A percentile compares a stretch with the other conserved stretches of the same genome.
Evolutionary conservation across 2,888 invertebrate genomes (phyloP).

Genomic region (Atherix ibis): DNA sequence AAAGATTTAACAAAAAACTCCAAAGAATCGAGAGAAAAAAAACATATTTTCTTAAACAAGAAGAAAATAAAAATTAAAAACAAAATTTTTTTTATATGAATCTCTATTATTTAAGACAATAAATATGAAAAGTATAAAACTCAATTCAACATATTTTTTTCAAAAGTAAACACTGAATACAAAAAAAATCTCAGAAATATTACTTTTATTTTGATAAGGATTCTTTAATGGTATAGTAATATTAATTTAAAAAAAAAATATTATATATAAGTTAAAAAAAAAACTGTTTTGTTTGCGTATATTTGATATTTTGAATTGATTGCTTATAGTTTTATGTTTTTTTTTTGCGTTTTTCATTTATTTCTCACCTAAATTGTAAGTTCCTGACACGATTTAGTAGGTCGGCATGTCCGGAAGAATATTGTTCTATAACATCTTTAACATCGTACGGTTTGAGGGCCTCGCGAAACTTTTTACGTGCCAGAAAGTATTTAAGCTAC

Average conservation of each 20-base stretch:
- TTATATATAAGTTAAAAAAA: background rate
- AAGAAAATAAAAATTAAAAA: too few relatives aligned
- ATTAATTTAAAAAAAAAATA: background rate
- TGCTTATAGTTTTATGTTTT: background rate
- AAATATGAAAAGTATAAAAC: too few relatives aligned
- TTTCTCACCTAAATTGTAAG: conserved; percentile 61
- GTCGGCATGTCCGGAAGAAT: conserved; percentile 76
- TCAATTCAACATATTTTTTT: too few relatives aligned
- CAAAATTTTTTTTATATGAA: too few relatives aligned
- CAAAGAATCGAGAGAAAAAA: too few relatives aligned
- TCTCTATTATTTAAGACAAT: too few relatives aligned
- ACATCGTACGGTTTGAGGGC: conserved; percentile 87
- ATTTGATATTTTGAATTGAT: too few relatives aligned
- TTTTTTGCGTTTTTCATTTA: conserved; percentile 4
- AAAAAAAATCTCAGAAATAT: too few relatives aligned
- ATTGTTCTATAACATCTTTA: conserved; percentile 88
- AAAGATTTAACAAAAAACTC: too few relatives aligned
- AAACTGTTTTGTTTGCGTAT: background rate
- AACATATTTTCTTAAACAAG: too few relatives aligned
- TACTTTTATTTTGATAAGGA: too few relatives aligned
- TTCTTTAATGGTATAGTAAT: background rate
- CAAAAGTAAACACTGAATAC: too few relatives aligned
- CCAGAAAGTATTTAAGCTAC: conserved; percentile 76
- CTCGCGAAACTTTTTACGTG: conserved; percentile 81
- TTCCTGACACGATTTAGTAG: conserved; percentile 75